These are phyloP conservation scores for fruit fly (Drosophila melanogaster) DNA, from an alignment of 1,140 invertebrate genomes.

Conservation along the genomic window Release_6_plus_ISO1_MT NT_033777.3:11762501-11763000, in stretches of 20 bases:
- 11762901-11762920: neutral
- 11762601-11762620: conserved; percentile 35
- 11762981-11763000: no score
- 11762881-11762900: neutral
- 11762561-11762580: conserved; percentile 9
- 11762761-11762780: conserved; percentile 41
- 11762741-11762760: conserved; percentile 2
- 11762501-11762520: conserved; percentile 3
- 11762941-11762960: no score
- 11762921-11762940: no score
- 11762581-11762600: conserved; percentile 42
- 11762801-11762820: conserved; percentile 32
- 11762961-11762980: no score
- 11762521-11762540: conserved; percentile 33
- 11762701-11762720: conserved; percentile 42
- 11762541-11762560: conserved; percentile 20
- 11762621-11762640: conserved; percentile 24
- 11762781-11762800: conserved; percentile 32
- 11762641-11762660: neutral
- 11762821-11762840: conserved; percentile 5
- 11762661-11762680: conserved; percentile 9
- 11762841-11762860: conserved; percentile 12
- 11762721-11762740: conserved; percentile 42
- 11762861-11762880: neutral
- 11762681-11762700: conserved; percentile 14